Evolutionary conservation across 1,140 invertebrate genomes (phyloP).

Genomic region (Drosophila tani): DNA sequence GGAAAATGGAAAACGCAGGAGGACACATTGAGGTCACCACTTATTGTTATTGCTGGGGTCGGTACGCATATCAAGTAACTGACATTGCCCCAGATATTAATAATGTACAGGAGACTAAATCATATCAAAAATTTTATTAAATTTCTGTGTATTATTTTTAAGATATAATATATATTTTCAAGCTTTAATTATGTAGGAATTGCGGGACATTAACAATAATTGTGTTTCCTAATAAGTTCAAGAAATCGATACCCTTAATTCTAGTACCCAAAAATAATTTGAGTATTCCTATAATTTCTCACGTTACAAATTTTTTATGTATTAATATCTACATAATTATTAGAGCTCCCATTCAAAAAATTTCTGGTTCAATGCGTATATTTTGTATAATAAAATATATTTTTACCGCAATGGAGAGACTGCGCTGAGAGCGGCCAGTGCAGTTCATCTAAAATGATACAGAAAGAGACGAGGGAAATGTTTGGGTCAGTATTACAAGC

Average conservation of each 20-base stretch:
- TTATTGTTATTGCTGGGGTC: conserved; percentile 25
- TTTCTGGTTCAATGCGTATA: conserved; percentile 3
- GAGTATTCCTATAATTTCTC: neutral
- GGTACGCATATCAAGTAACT: conserved; percentile 29
- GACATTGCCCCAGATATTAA: conserved; percentile 27
- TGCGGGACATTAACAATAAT: no score
- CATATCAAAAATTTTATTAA: neutral
- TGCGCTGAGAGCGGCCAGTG: conserved; percentile 70
- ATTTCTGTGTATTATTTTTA: conserved; percentile 6
- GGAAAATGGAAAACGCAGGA: conserved; percentile 35
- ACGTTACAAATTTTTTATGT: neutral
- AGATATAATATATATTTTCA: conserved; percentile 1
- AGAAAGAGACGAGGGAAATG: conserved; percentile 47
- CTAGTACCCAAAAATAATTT: neutral
- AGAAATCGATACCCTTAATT: neutral
- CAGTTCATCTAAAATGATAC: conserved; percentile 73
- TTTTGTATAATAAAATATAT: conserved; percentile 15
- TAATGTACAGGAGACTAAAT: neutral
- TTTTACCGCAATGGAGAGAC: conserved; percentile 72
- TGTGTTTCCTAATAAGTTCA: neutral
- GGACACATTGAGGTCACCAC: conserved; percentile 45
- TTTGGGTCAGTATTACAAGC: conserved; percentile 51
- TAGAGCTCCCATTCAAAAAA: neutral
- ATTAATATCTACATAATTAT: no score
- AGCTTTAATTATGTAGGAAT: neutral